Evolutionary conservation across 2,888 invertebrate species (phyloP), one percentile per base, ranked within the genome.

Genomic region (Drosophila borborema): DNA sequence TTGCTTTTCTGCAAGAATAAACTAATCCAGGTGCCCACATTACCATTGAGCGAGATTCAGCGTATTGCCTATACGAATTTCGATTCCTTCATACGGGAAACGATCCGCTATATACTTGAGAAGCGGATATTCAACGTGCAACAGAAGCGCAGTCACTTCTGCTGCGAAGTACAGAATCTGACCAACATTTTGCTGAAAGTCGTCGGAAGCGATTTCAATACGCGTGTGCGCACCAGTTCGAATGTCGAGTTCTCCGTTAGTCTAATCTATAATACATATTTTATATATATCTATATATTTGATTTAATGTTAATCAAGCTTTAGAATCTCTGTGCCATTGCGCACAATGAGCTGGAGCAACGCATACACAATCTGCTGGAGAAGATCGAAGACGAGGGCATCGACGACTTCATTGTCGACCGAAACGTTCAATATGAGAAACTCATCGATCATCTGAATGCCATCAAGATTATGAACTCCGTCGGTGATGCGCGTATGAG

Each of bases 161-260:
- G 90, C 34, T 84, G 89, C 38, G 80, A 80, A 8, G 49, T 86
- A 1, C 79, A 82, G 36, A 91, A 91, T 67, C 64, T 91, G 3
- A 65, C 72, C 2, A 91, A 91, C 49, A 83, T 82, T 55, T 64
- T 91, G 45, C 55, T 91, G 49, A 88, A 84, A 38, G 9, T 91
- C 23, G 54, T 91, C 34, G 87, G 89, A n/a, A 68, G 70, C 49
- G 91, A 90, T 61, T 91, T 81, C 45, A 91, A 91, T 69, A 65
- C 59, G 9, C 82, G 84, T 12, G 51, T 55, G 10, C 78, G 66
- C 28, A 91, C 91, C 8, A 69, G 45, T 18, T 73, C 75, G 3
- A 90, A 78, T 64, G 60, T 70, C 2, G 90, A 91, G 5, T 91
- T 87, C 51, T 9, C 69, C 41, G 87, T 87, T 8, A 51, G 76